Evolutionary conservation across 1,140 invertebrate species (phyloP), one percentile per base, ranked within the genome.

Genomic region (Drosophila ogumai): DNA sequence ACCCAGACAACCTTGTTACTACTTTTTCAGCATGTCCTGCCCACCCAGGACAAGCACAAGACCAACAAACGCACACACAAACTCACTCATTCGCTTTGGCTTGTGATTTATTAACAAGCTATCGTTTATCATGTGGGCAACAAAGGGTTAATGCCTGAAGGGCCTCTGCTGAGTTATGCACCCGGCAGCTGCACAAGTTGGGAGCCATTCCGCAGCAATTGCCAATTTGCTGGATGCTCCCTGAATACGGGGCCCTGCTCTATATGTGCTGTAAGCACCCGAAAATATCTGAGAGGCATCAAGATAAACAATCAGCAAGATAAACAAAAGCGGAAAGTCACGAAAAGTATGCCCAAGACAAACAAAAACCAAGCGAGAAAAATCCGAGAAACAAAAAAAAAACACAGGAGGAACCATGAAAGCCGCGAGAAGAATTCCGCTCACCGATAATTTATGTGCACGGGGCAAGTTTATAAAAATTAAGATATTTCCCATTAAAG

Each of bases 51-150:
- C 58, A 63, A 47, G 28, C 43, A 25, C 72, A 57, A 46, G 43
- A 75, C 54, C 61, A 36, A 19, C 50, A 59, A 28, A 28, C 72
- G 59, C 38, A 72, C 25, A 50, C 47, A 50, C n/a, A 47, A n/a
- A 5, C 46, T n/a, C 36, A 69, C 44, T 41, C 63, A 49, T 44
- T 50, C 58, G 47, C 57, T 54, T 67, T 73, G 59, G 55, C 84
- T 57, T 76, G 81, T 86, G 82, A 86, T 86, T 86, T 86, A 86
- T 86, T 86, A 86, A 86, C 82, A 82, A 88, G 84, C 84, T 67
- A 75, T 88, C 79, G 84, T 86, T 86, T 86, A 86, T 86, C 82
- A 86, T 86, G 82, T 73, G 82, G 82, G 63, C 82, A 87, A 79
- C 79, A 82, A 79, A 75, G 79, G 82, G 82, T 85, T 86, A 86